A percentile compares a stretch with the other conserved stretches of the same genome.
Evolutionary conservation across 1,140 invertebrate species (phyloP).

Genomic region (Trichogramma pretiosum): DNA sequence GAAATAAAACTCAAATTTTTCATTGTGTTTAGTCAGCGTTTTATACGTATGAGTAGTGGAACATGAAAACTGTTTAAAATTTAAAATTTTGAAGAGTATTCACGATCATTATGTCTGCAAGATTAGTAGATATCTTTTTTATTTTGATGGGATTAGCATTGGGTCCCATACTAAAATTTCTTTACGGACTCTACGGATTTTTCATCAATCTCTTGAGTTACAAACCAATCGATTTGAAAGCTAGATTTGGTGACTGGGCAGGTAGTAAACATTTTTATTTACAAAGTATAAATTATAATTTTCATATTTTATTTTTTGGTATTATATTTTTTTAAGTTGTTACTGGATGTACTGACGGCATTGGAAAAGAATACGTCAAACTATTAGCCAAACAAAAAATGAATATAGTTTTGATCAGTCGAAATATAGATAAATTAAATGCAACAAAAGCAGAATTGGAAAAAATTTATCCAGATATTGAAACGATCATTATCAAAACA

Average conservation of each 20-base stretch:
- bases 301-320: too few relatives aligned
- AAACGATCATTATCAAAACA: slow-evolving; percentile 58
- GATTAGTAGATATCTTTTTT: not conserved
- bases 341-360: slow-evolving; percentile 87
- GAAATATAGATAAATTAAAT: slow-evolving; percentile 66
- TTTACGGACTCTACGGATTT: slow-evolving; percentile 27
- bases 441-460: slow-evolving; percentile 67
- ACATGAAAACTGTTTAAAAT: not conserved
- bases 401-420: slow-evolving; percentile 78
- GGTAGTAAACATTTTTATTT: slow-evolving; percentile 26
- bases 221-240: slow-evolving; percentile 31
- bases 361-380: slow-evolving; percentile 80
- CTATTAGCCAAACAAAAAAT: slow-evolving; percentile 72
- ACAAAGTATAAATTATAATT: too few relatives aligned
- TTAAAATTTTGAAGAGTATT: not conserved
- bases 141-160: slow-evolving; percentile 24
- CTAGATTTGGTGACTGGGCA: slow-evolving; percentile 39
- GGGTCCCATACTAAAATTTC: slow-evolving; percentile 23
- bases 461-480: slow-evolving; percentile 37
- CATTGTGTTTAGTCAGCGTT: too few relatives aligned
- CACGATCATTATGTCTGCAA: not conserved
- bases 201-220: slow-evolving; percentile 28
- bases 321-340: slow-evolving; percentile 57
- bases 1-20: too few relatives aligned
- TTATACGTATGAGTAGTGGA: too few relatives aligned